Evolutionary conservation across 2,888 invertebrate species (phyloP).

Genomic region (Epistrophe grossulariae): DNA sequence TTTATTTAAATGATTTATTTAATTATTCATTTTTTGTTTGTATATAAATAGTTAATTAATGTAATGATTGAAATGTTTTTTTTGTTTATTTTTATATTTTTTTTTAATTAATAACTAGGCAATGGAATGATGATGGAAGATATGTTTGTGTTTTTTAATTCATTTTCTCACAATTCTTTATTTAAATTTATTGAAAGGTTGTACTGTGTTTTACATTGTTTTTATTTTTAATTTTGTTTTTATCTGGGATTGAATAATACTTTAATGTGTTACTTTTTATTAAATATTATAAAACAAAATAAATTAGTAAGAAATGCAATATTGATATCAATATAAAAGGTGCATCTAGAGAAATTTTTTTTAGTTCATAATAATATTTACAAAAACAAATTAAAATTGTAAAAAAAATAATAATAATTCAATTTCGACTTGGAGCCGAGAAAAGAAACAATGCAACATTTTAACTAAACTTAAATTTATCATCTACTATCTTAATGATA

Average conservation of each 20-base stretch:
- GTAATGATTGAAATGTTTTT: conserved; percentile 54
- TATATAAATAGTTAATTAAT: conserved; percentile 57
- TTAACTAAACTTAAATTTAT: conserved; percentile 63
- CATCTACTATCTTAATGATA: conserved; percentile 67
- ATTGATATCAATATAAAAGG: conserved; percentile 29
- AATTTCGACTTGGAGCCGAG: conserved; percentile 60
- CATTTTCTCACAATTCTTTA: conserved; percentile 23
- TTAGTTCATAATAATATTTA: conserved; percentile 48
- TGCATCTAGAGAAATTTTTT: conserved; percentile 30
- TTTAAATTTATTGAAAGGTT: conserved; percentile 66
- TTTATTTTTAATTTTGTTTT: conserved; percentile 20
- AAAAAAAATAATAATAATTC: conserved; percentile 33
- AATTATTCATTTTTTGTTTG: conserved; percentile 18
- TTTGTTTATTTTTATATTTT: neutral
- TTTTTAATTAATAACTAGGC: conserved; percentile 64
- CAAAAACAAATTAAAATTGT: conserved; percentile 9
- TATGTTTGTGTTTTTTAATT: conserved; percentile 41
- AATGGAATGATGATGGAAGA: conserved; percentile 76
- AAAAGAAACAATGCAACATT: conserved; percentile 43
- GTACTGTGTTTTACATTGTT: conserved; percentile 64
- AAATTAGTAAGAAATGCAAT: conserved; percentile 47
- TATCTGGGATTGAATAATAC: conserved; percentile 66
- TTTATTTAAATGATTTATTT: conserved; percentile 30
- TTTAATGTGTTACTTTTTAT: conserved; percentile 49
- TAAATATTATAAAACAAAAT: conserved; percentile 33